phyloP scores from a whole-genome alignment of 2,797 vertebrate species.

The Pangasius krempfi region DNA sequence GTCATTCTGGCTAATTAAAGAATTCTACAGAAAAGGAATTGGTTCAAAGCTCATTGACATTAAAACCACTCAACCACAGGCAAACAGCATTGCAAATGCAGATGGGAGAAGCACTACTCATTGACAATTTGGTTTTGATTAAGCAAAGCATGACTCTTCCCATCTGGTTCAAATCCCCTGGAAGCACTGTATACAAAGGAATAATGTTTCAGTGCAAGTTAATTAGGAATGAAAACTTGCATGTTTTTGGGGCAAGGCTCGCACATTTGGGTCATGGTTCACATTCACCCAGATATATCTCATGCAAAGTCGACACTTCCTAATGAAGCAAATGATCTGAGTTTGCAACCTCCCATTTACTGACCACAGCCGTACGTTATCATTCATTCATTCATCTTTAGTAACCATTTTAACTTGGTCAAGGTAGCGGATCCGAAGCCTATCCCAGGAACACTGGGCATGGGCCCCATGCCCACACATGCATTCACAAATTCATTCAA shows the following conservation, averaged over 20 bases:
- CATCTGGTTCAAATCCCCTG: slow-evolving; percentile 43
- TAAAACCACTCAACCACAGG: background rate
- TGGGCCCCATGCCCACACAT: background rate
- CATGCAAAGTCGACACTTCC: background rate
- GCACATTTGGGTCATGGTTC: background rate
- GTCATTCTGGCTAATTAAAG: slow-evolving; percentile 42
- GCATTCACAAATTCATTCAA: background rate
- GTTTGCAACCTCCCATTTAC: background rate
- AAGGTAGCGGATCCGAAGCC: background rate
- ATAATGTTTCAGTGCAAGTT: slow-evolving; percentile 50
- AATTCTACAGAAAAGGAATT: slow-evolving; percentile 33
- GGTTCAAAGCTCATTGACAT: slow-evolving; percentile 39
- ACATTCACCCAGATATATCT: background rate
- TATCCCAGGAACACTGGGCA: background rate
- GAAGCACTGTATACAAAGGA: slow-evolving; percentile 43
- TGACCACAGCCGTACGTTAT: no score
- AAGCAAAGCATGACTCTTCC: slow-evolving; percentile 40
- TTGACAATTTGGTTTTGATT: slow-evolving; percentile 49
- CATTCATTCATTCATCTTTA: no score
- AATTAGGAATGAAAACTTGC: slow-evolving; percentile 14
- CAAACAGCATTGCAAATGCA: slow-evolving; percentile 25
- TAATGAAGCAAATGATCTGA: background rate
- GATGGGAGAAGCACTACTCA: slow-evolving; percentile 1
- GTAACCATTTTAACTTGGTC: background rate
- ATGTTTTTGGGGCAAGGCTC: no score